A percentile compares a stretch with the other conserved stretches of the same genome.
Evolutionary conservation across 2,113 vertebrate species (phyloP).

Genomic region (Amazona vittata): DNA sequence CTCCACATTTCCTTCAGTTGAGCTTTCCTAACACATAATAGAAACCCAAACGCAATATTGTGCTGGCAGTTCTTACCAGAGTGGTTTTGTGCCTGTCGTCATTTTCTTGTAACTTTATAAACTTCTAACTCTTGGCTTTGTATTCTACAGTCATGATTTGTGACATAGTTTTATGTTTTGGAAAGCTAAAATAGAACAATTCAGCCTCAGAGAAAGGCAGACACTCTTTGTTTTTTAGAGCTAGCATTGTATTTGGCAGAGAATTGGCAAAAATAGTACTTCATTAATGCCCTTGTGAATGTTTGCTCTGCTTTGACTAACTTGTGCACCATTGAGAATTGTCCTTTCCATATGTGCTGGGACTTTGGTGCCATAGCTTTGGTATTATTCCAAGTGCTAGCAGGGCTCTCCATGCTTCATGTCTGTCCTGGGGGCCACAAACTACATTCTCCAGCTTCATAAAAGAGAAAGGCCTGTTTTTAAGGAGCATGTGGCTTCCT

Average conservation of each 20-base stretch:
- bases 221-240: neutral
- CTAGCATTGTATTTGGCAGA: neutral
- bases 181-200: neutral
- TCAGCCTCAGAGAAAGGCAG: neutral
- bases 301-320: neutral
- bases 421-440: neutral
- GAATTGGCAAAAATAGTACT: neutral
- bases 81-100: neutral
- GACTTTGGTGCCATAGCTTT: neutral
- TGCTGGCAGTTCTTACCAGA: neutral
- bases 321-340: neutral
- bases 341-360: neutral
- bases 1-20: neutral
- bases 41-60: neutral
- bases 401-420: rapidly evolving
- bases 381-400: neutral
- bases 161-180: neutral
- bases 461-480: neutral
- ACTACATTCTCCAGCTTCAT: neutral
- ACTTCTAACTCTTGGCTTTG: neutral
- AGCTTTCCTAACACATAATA: neutral
- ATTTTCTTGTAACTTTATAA: neutral
- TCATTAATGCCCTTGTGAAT: neutral
- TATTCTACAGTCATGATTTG: neutral
- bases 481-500: neutral